These are phyloP conservation scores for Antechinus stuartii DNA, from an alignment of 2,113 vertebrate genomes.

Conservation along the genomic window DNA sequence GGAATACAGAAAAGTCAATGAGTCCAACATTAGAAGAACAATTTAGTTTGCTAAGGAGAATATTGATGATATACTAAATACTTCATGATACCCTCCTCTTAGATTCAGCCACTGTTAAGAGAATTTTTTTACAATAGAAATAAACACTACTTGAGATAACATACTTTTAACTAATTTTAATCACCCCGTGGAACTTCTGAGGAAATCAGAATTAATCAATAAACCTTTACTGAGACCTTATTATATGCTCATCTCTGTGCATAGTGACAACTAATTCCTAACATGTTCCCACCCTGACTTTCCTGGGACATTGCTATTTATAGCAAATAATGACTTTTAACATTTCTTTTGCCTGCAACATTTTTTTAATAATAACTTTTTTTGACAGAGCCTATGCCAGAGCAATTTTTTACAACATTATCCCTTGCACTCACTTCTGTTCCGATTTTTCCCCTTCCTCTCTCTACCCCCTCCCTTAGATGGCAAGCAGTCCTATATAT, in stretches of 20 bases:
- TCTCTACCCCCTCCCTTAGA: too few species aligned
- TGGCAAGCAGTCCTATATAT: too few species aligned
- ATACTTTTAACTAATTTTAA: background rate
- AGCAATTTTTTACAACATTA: too few species aligned
- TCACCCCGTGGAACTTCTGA: background rate
- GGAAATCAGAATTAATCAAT: background rate
- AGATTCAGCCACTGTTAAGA: background rate
- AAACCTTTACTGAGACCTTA: background rate
- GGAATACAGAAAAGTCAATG: too few species aligned
- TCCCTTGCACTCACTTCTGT: too few species aligned
- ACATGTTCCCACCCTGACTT: background rate
- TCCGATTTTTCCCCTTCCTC: too few species aligned
- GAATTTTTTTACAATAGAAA: background rate
- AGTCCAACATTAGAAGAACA: too few species aligned
- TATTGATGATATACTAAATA: background rate
- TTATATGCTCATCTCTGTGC: background rate
- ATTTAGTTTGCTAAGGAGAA: too few species aligned
- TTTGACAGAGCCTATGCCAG: too few species aligned
- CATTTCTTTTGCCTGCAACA: background rate
- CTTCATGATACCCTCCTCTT: background rate
- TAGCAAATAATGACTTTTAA: background rate
- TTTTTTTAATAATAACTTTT: too few species aligned
- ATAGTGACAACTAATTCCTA: background rate
- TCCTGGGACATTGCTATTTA: background rate
- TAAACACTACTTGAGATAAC: background rate